phyloP scores from a whole-genome alignment of 1,140 invertebrate species.

The Sinella curviseta region DNA sequence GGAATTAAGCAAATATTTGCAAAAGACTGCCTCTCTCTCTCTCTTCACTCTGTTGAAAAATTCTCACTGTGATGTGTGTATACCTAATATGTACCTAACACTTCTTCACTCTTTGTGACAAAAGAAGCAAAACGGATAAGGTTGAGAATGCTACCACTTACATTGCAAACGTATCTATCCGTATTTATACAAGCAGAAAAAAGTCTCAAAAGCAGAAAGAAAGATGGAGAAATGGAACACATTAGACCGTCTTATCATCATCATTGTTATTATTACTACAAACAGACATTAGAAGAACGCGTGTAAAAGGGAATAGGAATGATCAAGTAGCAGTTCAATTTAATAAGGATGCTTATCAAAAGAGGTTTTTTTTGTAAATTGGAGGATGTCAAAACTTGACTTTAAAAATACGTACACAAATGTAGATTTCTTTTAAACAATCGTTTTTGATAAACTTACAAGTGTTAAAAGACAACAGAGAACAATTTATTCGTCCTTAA shows the following conservation, averaged over 20 bases:
- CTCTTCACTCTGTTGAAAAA: background rate
- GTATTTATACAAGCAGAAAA: background rate
- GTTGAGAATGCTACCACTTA: background rate
- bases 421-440: no score
- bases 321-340: background rate
- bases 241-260: no score
- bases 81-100: background rate
- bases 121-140: constrained; percentile 10
- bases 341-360: no score
- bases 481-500: no score
- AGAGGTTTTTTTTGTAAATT: no score
- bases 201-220: background rate
- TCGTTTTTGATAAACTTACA: no score
- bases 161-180: no score
- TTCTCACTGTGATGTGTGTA: constrained; percentile 1
- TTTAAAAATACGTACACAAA: no score
- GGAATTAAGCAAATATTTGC: constrained; percentile 27
- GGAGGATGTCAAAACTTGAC: no score
- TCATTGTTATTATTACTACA: background rate
- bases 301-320: background rate
- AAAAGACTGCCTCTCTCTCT: constrained; percentile 3
- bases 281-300: background rate
- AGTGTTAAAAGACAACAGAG: no score
- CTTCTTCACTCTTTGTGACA: background rate
- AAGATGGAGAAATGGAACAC: background rate